Evolutionary conservation across 2,888 invertebrate species (phyloP).

Genomic region (Thereva nobilitata): DNA sequence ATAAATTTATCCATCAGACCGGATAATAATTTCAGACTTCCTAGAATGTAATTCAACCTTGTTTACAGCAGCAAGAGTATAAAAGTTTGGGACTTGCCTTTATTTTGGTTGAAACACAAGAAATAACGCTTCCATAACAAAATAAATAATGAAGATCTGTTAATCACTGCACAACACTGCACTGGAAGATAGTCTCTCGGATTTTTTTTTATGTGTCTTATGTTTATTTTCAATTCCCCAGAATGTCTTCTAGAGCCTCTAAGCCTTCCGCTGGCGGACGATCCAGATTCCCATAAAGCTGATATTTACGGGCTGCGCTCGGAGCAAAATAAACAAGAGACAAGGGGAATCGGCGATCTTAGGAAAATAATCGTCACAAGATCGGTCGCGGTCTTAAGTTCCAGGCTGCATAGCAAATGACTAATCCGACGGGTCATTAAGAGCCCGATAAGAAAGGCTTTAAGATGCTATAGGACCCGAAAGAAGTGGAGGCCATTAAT

Average conservation of each 20-base stretch:
- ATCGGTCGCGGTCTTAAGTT: conserved; percentile 3
- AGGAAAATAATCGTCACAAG: conserved; percentile 20
- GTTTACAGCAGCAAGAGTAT: too few species aligned
- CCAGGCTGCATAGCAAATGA: conserved; percentile 13
- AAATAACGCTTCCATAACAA: too few species aligned
- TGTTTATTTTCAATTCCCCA: too few species aligned
- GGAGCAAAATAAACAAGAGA: conserved; percentile 21
- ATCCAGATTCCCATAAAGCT: conserved; percentile 17
- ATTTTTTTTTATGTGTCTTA: too few species aligned
- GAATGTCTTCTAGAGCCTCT: background rate
- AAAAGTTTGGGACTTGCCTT: too few species aligned
- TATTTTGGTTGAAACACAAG: too few species aligned
- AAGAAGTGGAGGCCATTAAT: conserved; percentile 28
- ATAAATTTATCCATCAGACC: too few species aligned
- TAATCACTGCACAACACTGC: too few species aligned
- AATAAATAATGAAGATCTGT: too few species aligned
- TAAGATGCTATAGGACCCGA: conserved; percentile 22
- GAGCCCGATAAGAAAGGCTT: background rate
- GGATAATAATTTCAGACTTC: too few species aligned
- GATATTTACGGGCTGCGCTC: conserved; percentile 5
- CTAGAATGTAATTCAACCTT: too few species aligned
- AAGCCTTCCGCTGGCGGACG: conserved; percentile 15
- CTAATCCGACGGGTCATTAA: conserved; percentile 27
- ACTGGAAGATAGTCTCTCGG: too few species aligned
- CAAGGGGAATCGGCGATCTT: conserved; percentile 23